Percentiles rank a stretch among this genome's conserved stretches.
phyloP scores from a whole-genome alignment of 2,797 vertebrate genomes.

The Gephyroberyx darwinii region DNA sequence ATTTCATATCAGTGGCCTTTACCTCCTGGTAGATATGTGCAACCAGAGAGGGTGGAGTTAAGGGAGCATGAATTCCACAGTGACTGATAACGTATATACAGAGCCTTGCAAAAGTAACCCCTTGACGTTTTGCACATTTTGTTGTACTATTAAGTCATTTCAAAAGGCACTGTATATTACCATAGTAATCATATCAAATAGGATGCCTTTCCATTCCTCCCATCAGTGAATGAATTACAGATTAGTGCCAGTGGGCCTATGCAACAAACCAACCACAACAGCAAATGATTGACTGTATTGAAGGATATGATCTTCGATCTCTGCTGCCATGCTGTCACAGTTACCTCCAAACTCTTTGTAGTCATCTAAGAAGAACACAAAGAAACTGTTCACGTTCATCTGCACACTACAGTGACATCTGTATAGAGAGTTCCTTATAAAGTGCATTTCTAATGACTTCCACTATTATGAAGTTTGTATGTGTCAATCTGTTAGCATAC shows the following conservation, averaged over 20 bases:
- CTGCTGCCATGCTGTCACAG: slow-evolving; percentile 93
- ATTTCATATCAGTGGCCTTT: slow-evolving; percentile 96
- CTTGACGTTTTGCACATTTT: too few relatives aligned
- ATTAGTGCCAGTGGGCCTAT: background rate
- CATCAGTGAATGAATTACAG: background rate
- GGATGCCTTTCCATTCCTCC: background rate
- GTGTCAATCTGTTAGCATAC: background rate
- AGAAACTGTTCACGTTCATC: slow-evolving; percentile 12
- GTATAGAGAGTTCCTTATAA: background rate
- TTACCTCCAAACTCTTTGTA: slow-evolving; percentile 90
- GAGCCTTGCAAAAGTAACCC: background rate
- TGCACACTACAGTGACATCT: background rate
- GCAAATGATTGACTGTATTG: background rate
- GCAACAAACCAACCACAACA: background rate
- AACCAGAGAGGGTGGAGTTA: slow-evolving; percentile 51
- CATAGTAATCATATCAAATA: background rate
- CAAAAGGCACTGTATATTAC: too few relatives aligned
- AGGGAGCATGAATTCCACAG: slow-evolving; percentile 48
- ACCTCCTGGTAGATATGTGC: slow-evolving; percentile 97
- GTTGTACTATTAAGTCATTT: too few relatives aligned
- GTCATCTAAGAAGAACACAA: slow-evolving; percentile 82
- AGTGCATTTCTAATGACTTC: background rate
- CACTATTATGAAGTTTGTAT: background rate
- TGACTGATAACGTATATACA: background rate
- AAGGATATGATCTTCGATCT: slow-evolving; percentile 99